Base-by-base conservation (phyloP, 2,113 vertebrate genomes). In the Odontophorus gujanensis region DNA sequence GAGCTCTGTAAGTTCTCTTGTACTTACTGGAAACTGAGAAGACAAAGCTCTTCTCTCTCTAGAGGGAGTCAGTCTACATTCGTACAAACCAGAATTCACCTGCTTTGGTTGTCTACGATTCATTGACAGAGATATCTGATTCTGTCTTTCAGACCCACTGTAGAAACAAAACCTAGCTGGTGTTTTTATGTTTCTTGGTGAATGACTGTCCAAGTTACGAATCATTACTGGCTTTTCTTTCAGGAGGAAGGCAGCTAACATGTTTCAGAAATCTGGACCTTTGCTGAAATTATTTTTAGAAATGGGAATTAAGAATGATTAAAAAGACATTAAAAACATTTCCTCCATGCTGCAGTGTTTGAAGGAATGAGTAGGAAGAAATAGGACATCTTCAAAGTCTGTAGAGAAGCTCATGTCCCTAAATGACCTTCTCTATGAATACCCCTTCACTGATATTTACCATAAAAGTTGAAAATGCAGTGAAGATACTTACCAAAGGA, bases 351-450 rank as follows among this genome's bases (percentile, higher is more conserved):
- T 85, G 34, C 51, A 51, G 17, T 8, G 7, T 78, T 78, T 76
- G 73, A 91, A 92, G 2, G 36, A 91, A 36, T 48, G 43, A 81
- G 24, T 40, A 88, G 68, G 72, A 91, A 95, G 89, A 94, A 90
- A 8, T 61, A 81, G 47, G 38, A 81, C 43, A 67, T 25, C 45
- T 75, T 71, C 51, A 71, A 32, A 32, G 57, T 15, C 84, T 59
- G 28, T 63, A 30, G 45, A 24, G 50, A 77, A 43, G 45, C 74
- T 92, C n/a, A 58, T 47, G 67, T 85, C 81, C 87, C 45, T 58
- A 53, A 43, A 38, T 58, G 55, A 92, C 78, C 84, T 71, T 85
- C 55, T 34, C 76, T 89, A 85, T 42, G 13, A 80, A 81, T 79
- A 51, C 22, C 0, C 0, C 43, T 47, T 30, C 16, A 9, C 17